Base-by-base conservation (phyloP, 1,140 invertebrate genomes). In the Nixonia krombeini region DNA sequence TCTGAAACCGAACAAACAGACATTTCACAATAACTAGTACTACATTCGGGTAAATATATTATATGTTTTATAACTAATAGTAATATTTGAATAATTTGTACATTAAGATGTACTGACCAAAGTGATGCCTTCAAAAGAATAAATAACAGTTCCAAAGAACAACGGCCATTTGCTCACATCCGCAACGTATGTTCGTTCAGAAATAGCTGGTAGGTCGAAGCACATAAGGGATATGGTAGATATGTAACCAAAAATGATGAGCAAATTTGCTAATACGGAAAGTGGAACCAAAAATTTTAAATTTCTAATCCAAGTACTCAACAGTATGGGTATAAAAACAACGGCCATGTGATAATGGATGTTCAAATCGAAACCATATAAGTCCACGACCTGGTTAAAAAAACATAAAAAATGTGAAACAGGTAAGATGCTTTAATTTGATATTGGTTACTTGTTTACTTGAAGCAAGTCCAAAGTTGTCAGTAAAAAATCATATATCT, bases 121-220 rank as follows among this genome's bases (percentile, higher is more conserved):
- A 31, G 90, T 91, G 49, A 93, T 93, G 51, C 92, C 92, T 80
- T 93, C 92, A 68, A 93, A 94, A 21, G 92, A 91, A 72, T 91
- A 94, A 46, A 94, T 89, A 23, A 91, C 90, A 4, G 91, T 93
- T 35, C 91, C 91, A 68, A 93, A 93, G 76, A 89, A 94, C 1
- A 93, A 81, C 0, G 92, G 91, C 53, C 93, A 65, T 17, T 87
- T 81, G 37, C 85, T 78, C 81, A 87, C 89, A 8, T 84, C 79
- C 0, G 87, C 89, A 13, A 90, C 81, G 62, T 88, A 88, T 10
- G 75, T 73, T 2, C 81, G 70, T 28, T 89, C 86, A 8, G 84
- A 75, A 0, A 90, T 76, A 1, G 87, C 74, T 2, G 94, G 92
- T 8, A 95, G 74, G 49, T 91, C 88, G 52, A 88, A 84, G 4